These are phyloP conservation scores for Musca vetustissima DNA, from an alignment of 1,140 invertebrate genomes.

Conservation along the genomic window DNA sequence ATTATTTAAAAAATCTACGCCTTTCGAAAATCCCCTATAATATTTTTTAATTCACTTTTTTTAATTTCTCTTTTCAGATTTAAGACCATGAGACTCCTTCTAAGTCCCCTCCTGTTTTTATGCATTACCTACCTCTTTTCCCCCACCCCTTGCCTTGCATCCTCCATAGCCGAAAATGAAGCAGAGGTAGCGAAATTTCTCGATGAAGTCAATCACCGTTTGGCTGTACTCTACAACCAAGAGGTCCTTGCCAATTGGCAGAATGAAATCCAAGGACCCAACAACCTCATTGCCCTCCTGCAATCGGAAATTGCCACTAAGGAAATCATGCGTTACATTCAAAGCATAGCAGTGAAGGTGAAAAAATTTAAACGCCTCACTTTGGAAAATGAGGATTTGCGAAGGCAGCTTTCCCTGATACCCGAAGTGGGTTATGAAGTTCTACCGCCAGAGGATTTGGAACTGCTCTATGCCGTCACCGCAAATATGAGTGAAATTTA, in stretches of 20 bases:
- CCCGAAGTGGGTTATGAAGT: slow-evolving; percentile 30
- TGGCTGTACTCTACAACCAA: slow-evolving; percentile 40
- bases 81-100: too few relatives aligned
- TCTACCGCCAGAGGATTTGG: slow-evolving; percentile 17
- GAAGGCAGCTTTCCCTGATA: slow-evolving; percentile 24
- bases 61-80: too few relatives aligned
- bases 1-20: too few relatives aligned
- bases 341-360: slow-evolving; percentile 17
- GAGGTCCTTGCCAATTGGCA: slow-evolving; percentile 38
- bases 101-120: too few relatives aligned
- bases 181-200: slow-evolving; percentile 32
- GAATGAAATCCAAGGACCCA: slow-evolving; percentile 38
- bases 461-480: slow-evolving; percentile 24
- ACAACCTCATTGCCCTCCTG: slow-evolving; percentile 35
- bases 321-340: slow-evolving; percentile 35
- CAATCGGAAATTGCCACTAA: slow-evolving; percentile 40
- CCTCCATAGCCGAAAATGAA: slow-evolving; percentile 2
- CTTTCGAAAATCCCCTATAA: too few relatives aligned
- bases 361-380: slow-evolving; percentile 38
- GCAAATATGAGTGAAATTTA: slow-evolving; percentile 43
- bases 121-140: too few relatives aligned
- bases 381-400: slow-evolving; percentile 22
- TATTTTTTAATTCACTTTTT: too few relatives aligned
- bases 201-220: slow-evolving; percentile 34
- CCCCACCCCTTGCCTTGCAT: too few relatives aligned